Percentiles rank a stretch among this genome's conserved stretches.
Evolutionary conservation across 1,140 invertebrate species (phyloP).

Genomic region (Nebria ingens): DNA sequence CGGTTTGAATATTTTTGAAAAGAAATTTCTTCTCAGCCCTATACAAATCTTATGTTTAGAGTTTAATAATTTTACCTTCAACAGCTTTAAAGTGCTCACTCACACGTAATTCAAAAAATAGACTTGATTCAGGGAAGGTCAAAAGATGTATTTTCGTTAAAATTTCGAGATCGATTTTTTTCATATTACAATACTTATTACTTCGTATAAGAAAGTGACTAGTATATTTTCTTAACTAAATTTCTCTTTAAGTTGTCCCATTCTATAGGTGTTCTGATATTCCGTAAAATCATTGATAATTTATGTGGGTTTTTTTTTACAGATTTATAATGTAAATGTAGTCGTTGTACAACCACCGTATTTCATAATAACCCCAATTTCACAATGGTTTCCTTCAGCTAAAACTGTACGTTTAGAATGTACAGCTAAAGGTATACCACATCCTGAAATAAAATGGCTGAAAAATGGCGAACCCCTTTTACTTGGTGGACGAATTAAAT

Average conservation of each 20-base stretch:
- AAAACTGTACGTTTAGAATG: conserved; percentile 61
- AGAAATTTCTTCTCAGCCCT: no score
- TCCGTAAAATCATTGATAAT: not conserved
- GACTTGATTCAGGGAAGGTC: no score
- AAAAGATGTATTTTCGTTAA: no score
- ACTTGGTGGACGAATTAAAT: conserved; percentile 39
- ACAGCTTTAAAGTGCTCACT: no score
- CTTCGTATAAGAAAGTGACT: no score
- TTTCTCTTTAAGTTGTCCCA: conserved; percentile 5
- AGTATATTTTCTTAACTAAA: no score
- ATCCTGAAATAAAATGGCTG: conserved; percentile 54
- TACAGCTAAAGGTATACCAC: conserved; percentile 50
- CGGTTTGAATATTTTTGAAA: no score
- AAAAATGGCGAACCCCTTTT: conserved; percentile 54
- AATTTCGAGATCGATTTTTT: no score
- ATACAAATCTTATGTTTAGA: no score
- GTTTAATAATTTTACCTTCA: no score
- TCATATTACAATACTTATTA: no score
- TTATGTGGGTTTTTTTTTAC: not conserved
- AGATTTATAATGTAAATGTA: not conserved
- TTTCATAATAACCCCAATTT: conserved; percentile 25
- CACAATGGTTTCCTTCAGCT: conserved; percentile 44
- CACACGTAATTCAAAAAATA: no score
- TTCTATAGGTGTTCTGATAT: conserved; percentile 1
- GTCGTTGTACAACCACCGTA: conserved; percentile 20